Base-by-base conservation (phyloP, 2,113 vertebrate species). In the Xerus inauris region DNA sequence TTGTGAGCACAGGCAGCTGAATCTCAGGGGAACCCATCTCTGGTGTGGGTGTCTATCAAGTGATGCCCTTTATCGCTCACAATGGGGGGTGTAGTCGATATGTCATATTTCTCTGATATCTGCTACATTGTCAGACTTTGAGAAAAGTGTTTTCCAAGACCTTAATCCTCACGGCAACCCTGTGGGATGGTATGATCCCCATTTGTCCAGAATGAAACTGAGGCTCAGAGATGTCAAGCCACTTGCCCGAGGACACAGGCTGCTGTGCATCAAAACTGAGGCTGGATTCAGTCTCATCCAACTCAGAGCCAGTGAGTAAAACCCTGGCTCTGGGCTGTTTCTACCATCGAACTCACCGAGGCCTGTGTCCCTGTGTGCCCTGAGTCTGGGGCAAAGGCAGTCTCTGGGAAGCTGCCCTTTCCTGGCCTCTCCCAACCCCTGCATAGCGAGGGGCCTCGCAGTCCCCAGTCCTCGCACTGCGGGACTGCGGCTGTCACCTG, bases 381-480 rank as follows among this genome's bases (percentile, higher is more conserved):
- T 16, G 64, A 59, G 47, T 38, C 45, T 2, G 4, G 13, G 76
- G 1, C 5, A 14, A 75, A 47, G 51, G 24, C 51, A 40, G 28
- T 8, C 20, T 22, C 35, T 0, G 0, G 54, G 24, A 17, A 57
- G 19, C n/a, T 59, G 26, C 3, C 65, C 30, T 30, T 80, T n/a
- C 57, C 40, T 19, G 0, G 57, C 32, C 30, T 14, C 67, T 1
- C 28, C 71, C 35, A 24, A 5, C 5, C 32, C 72, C 71, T 0
- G 26, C 0, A 0, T 11, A 20, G 42, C 30, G 87, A 7, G 1
- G 1, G 12, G 1, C 9, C 22, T 5, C 3, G 0, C 1, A 8
- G 11, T 57, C 83, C 57, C 49, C 38, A 12, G 17, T 26, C 73
- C 14, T 17, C 47, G 1, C 3, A 0, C 17, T 1, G n/a, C 12